Base-by-base conservation (phyloP, 2,113 vertebrate genomes). In the Channa argus region DNA sequence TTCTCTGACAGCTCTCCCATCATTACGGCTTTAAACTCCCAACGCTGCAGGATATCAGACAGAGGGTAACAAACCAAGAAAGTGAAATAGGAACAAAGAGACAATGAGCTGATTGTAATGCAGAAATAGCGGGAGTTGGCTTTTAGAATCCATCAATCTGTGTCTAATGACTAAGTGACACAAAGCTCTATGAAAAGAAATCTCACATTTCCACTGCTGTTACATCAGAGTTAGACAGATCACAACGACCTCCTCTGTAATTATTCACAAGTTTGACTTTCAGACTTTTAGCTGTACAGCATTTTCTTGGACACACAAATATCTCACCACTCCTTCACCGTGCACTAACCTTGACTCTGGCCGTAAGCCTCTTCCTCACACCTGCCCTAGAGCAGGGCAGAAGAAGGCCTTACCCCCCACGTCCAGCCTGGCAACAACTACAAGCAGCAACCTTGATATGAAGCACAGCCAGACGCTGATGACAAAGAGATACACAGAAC, bases 301-400 rank as follows among this genome's bases (percentile, higher is more conserved):
- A 58, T 74, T 74, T 63, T 70, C 53, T 55, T 53, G 58, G n/a
- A 71, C 58, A 77, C 15, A 44, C 34, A n/a, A 64, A 41, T 45
- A 4, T 53, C 61, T 58, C 33, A 44, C 13, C 56, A 43, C 63
- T 65, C 47, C 61, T 74, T 65, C 51, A 8, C 76, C 11, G 24
- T 43, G 49, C 13, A 51, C 62, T 91, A 86, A 91, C 90, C 89
- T 91, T 91, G 87, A 88, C 81, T 82, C 70, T 51, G 85, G 77
- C 82, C 11, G 3, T 65, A 58, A 74, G 71, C 71, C 52, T 68
- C 13, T 71, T 83, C 77, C 71, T 86, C 81, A 88, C 86, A 86
- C 83, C 80, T 82, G 85, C 64, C 74, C 80, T 37, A 70, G 76
- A 86, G 81, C 88, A 53, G 69, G 73, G 62, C 69, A 69, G 45